These are phyloP conservation scores for Lanistes nyassanus DNA, from an alignment of 1,140 invertebrate species.

Conservation along the genomic window DNA sequence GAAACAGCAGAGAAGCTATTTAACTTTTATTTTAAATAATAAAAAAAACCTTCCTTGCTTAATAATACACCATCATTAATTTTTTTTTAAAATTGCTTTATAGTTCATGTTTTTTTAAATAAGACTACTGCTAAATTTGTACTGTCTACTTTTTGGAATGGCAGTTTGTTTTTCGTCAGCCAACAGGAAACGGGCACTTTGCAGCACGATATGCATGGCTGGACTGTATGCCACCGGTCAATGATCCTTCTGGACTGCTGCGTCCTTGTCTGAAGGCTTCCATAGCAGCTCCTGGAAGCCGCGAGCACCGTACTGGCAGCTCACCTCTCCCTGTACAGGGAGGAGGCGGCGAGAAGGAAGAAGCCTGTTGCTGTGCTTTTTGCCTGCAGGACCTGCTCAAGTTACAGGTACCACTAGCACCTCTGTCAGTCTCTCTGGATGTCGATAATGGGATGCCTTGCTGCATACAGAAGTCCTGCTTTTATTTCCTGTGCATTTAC, in stretches of 20 bases:
- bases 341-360: not conserved
- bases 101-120: not conserved
- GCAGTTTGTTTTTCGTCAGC: no score
- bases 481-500: no score
- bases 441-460: no score
- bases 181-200: constrained; percentile 39
- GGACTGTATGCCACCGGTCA: constrained; percentile 42
- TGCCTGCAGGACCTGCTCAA: constrained; percentile 42
- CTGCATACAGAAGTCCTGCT: no score
- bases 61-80: not conserved
- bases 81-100: not conserved
- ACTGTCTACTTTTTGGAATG: not conserved
- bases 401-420: constrained; percentile 34
- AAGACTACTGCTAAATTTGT: not conserved
- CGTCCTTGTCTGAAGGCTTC: constrained; percentile 26
- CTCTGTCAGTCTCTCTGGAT: no score
- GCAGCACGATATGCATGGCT: constrained; percentile 39
- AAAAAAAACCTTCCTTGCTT: not conserved
- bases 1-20: not conserved
- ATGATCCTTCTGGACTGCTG: constrained; percentile 21
- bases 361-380: constrained; percentile 33
- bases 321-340: not conserved
- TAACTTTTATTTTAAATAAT: not conserved
- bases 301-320: not conserved
- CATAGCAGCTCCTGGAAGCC: not conserved